phyloP scores from a whole-genome alignment of 2,888 invertebrate genomes.

The Tachina fera region DNA sequence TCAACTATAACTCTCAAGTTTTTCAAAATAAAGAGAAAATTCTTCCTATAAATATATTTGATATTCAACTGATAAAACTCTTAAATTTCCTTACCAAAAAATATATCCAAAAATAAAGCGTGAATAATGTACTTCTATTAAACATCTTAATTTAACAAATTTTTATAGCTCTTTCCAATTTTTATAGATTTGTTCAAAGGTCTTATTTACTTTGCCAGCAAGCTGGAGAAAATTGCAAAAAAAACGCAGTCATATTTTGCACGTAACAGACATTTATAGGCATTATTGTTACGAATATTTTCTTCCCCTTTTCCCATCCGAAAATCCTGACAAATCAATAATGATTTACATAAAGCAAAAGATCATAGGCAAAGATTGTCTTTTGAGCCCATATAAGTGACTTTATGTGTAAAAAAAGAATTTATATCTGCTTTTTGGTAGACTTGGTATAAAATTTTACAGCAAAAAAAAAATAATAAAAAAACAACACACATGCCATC shows the following conservation, averaged over 20 bases:
- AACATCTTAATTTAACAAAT: background rate
- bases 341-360: conserved; percentile 50
- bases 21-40: too few species aligned
- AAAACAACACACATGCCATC: background rate
- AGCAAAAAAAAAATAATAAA: background rate
- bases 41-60: too few species aligned
- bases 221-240: background rate
- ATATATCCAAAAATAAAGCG: too few species aligned
- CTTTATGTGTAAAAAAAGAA: background rate
- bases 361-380: conserved; percentile 40
- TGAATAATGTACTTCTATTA: too few species aligned
- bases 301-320: background rate
- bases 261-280: conserved; percentile 45
- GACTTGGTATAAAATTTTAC: conserved; percentile 2
- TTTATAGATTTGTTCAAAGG: conserved; percentile 5
- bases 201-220: conserved; percentile 17
- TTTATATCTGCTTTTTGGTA: conserved; percentile 18
- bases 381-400: conserved; percentile 6
- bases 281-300: conserved; percentile 21
- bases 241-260: conserved; percentile 42
- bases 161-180: conserved; percentile 4
- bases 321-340: conserved; percentile 60
- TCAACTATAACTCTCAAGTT: too few species aligned
- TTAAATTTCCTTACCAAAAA: too few species aligned
- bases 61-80: too few species aligned